A percentile compares a stretch with the other conserved stretches of the same genome.
Evolutionary conservation across 2,888 invertebrate genomes (phyloP).

Genomic region (Ametastegia equiseti): DNA sequence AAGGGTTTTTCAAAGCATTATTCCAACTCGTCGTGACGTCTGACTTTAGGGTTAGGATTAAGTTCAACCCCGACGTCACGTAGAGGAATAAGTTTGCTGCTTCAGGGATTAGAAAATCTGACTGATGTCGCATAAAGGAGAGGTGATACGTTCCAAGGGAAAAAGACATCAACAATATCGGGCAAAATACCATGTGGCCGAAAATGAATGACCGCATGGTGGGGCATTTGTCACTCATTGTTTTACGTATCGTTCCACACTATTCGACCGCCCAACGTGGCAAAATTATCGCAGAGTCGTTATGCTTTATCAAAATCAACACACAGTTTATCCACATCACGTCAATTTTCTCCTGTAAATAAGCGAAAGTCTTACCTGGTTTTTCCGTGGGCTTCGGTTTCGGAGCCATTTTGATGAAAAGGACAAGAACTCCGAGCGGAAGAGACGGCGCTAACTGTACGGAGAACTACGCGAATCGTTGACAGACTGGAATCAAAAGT

Average conservation of each 20-base stretch:
- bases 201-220: conserved; percentile 30
- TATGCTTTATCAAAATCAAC: neutral
- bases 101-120: neutral
- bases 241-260: neutral
- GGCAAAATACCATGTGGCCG: conserved; percentile 34
- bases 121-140: neutral
- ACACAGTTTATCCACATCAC: conserved; percentile 8
- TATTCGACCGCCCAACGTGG: neutral
- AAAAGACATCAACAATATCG: conserved; percentile 5
- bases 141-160: neutral
- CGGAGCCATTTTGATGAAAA: conserved; percentile 88
- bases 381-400: conserved; percentile 89
- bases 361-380: conserved; percentile 82
- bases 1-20: neutral
- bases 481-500: neutral
- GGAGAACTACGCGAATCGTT: conserved; percentile 20
- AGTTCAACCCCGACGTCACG: neutral
- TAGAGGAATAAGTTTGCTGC: neutral
- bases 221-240: conserved; percentile 16
- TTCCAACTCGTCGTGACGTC: conserved; percentile 12
- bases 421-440: conserved; percentile 57
- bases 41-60: conserved; percentile 30
- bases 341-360: conserved; percentile 38
- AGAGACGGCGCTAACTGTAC: conserved; percentile 38
- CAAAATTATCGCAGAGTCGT: neutral